Conservation (phyloP, 2,797 vertebrate genomes). For the Tokudaia muenninki region DNA sequence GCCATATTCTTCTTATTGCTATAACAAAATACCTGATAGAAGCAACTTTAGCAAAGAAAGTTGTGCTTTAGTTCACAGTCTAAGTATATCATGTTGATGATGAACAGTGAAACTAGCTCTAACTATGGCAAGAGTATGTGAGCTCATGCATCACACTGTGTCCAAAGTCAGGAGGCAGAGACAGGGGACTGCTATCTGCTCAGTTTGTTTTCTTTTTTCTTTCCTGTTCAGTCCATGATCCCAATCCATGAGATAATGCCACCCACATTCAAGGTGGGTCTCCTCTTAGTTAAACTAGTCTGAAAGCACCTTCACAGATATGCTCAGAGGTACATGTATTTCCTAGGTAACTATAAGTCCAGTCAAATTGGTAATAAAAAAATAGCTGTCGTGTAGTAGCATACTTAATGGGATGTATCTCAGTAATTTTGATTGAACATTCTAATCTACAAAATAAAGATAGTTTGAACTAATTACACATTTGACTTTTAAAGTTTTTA, state of each 20-base stretch:
- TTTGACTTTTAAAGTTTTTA: not conserved
- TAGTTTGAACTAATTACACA: constrained; percentile 34
- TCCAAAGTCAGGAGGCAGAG: not conserved
- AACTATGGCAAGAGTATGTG: not conserved
- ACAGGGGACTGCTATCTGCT: not conserved
- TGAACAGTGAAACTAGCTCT: not conserved
- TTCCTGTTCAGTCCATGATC: not conserved
- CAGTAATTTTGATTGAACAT: constrained; percentile 10
- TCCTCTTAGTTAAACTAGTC: not conserved
- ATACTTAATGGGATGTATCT: not conserved
- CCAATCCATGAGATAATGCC: not conserved
- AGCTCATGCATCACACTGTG: not conserved
- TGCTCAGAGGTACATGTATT: not conserved
- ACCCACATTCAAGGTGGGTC: not conserved
- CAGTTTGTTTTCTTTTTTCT: not conserved
- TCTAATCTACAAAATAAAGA: constrained; percentile 23
- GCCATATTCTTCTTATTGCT: not conserved
- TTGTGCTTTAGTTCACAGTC: not conserved
- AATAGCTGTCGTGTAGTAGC: not conserved
- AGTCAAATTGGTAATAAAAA: not conserved
- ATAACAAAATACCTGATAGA: not conserved
- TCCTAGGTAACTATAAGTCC: not conserved
- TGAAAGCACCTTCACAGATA: not conserved
- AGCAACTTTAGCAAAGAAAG: not conserved
- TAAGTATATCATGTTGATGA: not conserved